These are phyloP conservation scores for Maniola jurtina DNA, from an alignment of 1,140 invertebrate genomes.

Conservation along the genomic window DNA sequence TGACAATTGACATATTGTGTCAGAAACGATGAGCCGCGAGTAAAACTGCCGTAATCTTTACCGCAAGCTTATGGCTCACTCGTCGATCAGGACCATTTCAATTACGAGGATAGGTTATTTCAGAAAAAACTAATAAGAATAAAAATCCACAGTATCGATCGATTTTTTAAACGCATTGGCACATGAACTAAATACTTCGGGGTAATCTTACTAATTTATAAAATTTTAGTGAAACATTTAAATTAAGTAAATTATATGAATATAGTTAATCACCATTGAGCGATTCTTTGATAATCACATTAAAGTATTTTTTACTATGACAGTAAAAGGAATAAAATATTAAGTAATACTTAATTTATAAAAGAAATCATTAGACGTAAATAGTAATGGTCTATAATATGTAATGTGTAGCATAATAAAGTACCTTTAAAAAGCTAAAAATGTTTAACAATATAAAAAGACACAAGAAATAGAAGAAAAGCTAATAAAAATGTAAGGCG, in stretches of 20 bases:
- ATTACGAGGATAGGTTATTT: not conserved
- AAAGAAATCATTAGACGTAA: conserved; percentile 34
- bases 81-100: conserved; percentile 35
- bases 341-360: conserved; percentile 39
- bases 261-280: conserved; percentile 31
- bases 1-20: no score
- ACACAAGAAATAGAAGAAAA: not conserved
- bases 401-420: not conserved
- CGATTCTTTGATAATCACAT: conserved; percentile 29
- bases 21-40: no score
- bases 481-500: not conserved
- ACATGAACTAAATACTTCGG: conserved; percentile 28
- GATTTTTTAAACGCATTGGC: conserved; percentile 25
- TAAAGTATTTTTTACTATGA: conserved; percentile 18
- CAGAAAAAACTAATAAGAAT: not conserved
- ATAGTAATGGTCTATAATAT: not conserved
- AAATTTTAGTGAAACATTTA: conserved; percentile 23
- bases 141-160: conserved; percentile 8
- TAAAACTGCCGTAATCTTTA: no score
- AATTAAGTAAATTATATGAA: conserved; percentile 25
- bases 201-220: conserved; percentile 19
- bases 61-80: no score
- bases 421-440: conserved; percentile 1
- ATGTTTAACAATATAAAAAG: not conserved
- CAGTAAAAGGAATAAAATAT: conserved; percentile 32